Evolutionary conservation across 30 jellyfish, hydroid and myxozoan genomes (phyloP).

Genomic region (Aurelia sp.): DNA sequence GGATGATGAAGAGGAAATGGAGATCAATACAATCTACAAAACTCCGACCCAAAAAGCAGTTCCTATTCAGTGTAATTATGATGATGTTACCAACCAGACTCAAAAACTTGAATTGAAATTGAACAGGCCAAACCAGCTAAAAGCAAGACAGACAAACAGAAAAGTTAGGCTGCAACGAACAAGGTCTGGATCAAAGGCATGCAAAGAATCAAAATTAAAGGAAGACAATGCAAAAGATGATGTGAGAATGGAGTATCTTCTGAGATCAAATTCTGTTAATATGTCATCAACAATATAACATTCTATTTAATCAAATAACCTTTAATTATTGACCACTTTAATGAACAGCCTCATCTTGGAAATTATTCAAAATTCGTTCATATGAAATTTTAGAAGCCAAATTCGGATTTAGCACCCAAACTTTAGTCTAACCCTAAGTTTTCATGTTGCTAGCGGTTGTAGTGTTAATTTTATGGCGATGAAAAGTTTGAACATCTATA

Average conservation of each 20-base stretch:
- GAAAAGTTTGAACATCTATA: too few relatives aligned
- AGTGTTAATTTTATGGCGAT: too few relatives aligned
- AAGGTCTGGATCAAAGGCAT: slow-evolving; percentile 17
- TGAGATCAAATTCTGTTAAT: background rate
- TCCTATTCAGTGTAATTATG: slow-evolving; percentile 5
- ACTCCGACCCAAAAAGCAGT: slow-evolving; percentile 72
- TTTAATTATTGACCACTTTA: too few relatives aligned
- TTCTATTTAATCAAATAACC: too few relatives aligned
- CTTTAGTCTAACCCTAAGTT: too few relatives aligned
- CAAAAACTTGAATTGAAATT: background rate
- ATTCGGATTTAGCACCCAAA: too few relatives aligned
- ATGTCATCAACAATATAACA: background rate
- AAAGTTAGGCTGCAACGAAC: slow-evolving; percentile 16
- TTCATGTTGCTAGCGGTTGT: too few relatives aligned
- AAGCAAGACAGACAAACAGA: background rate
- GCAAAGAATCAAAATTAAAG: slow-evolving; percentile 1
- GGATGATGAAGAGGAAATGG: slow-evolving; percentile 50
- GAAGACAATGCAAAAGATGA: background rate
- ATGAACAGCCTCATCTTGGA: too few relatives aligned
- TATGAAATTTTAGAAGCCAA: too few relatives aligned
- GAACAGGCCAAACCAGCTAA: background rate
- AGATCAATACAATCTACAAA: slow-evolving; percentile 26
- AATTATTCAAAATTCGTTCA: too few relatives aligned
- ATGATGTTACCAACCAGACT: background rate
- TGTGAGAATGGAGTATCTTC: background rate